phyloP scores from a whole-genome alignment of 2,888 invertebrate genomes.

The Tetheella fluctuosa region DNA sequence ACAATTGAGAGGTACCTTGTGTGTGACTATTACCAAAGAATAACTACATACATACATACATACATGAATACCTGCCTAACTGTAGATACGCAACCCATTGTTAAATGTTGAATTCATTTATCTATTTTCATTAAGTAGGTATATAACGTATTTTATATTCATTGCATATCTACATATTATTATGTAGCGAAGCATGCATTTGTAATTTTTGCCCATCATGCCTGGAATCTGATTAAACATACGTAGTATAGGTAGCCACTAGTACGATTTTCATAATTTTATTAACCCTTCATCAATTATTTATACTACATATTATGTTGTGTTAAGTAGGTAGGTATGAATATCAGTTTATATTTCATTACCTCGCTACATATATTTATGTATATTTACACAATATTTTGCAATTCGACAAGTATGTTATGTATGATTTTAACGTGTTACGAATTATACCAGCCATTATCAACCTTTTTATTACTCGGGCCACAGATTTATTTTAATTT shows the following conservation, averaged over 20 bases:
- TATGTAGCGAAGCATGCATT: neutral
- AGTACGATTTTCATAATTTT: neutral
- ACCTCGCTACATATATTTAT: neutral
- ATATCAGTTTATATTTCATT: neutral
- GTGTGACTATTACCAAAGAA: neutral
- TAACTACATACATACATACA: neutral
- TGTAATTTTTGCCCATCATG: neutral
- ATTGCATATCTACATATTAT: neutral
- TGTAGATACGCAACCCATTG: neutral
- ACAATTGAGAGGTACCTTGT: neutral
- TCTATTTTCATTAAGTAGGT: neutral
- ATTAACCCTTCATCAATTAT: neutral
- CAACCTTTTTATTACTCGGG: too few relatives aligned
- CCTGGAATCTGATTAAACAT: neutral
- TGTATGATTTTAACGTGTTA: too few relatives aligned
- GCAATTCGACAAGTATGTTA: too few relatives aligned
- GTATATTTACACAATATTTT: too few relatives aligned
- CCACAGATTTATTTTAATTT: too few relatives aligned
- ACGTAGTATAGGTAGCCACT: neutral
- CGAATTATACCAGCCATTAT: too few relatives aligned
- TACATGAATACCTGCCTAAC: neutral
- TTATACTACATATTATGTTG: neutral
- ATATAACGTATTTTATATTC: neutral
- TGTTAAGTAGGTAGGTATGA: too few relatives aligned
- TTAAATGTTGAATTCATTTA: neutral